Percentiles rank a stretch among this genome's conserved stretches.
phyloP scores from a whole-genome alignment of 2,888 invertebrate species.

The Amblyteles armatorius region DNA sequence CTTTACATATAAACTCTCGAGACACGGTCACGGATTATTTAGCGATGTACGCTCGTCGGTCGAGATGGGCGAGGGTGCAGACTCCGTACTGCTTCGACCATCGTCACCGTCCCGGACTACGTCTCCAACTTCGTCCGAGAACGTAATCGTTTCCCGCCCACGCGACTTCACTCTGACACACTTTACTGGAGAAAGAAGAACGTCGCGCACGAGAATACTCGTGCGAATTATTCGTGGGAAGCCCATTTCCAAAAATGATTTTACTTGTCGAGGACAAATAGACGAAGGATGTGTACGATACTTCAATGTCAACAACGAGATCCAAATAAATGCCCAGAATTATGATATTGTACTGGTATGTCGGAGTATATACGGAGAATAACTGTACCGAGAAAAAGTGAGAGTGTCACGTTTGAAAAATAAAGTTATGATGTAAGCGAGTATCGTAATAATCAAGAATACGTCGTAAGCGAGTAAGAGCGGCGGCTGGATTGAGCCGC shows the following conservation, averaged over 20 bases:
- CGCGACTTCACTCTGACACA: constrained; percentile 61
- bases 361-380: not conserved
- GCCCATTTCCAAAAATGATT: too few species aligned
- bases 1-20: constrained; percentile 20
- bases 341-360: not conserved
- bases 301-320: not conserved
- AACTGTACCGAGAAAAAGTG: constrained; percentile 28
- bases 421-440: constrained; percentile 63
- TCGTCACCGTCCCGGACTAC: constrained; percentile 4
- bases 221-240: not conserved
- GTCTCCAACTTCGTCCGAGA: constrained; percentile 26
- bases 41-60: constrained; percentile 54
- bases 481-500: constrained; percentile 27
- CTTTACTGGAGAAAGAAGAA: constrained; percentile 50
- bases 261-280: too few species aligned
- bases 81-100: constrained; percentile 20
- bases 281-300: not conserved
- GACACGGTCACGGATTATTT: constrained; percentile 64
- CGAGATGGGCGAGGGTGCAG: constrained; percentile 54
- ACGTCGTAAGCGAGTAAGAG: constrained; percentile 27
- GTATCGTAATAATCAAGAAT: constrained; percentile 60
- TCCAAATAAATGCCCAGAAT: not conserved
- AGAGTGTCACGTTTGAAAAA: constrained; percentile 51
- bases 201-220: constrained; percentile 12
- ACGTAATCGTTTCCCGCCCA: constrained; percentile 63